Percentiles rank a stretch among this genome's conserved stretches.
Conservation (phyloP, 2,797 vertebrate genomes). For the Enteromius viviparus region DNA sequence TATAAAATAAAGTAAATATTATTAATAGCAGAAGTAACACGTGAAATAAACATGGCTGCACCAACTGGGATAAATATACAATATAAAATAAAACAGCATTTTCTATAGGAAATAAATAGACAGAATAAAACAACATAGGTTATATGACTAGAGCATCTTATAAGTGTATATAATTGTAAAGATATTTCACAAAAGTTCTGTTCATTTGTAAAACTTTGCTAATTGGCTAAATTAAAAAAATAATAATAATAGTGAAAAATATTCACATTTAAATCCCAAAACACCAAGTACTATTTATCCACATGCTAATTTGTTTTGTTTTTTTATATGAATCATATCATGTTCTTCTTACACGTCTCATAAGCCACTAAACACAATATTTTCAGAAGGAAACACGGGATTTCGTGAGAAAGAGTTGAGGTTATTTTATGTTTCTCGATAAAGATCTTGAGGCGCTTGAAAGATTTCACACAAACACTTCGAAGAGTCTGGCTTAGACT, state of each 20-base stretch:
- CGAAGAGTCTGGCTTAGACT: constrained; percentile 20
- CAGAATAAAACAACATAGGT: background rate
- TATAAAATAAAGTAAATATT: background rate
- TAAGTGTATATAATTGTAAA: background rate
- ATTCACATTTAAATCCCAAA: background rate
- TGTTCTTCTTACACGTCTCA: background rate
- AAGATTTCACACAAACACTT: constrained; percentile 8
- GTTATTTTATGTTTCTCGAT: background rate
- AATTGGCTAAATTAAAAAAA: background rate
- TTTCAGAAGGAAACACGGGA: background rate
- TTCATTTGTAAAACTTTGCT: background rate
- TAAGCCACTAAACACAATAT: background rate
- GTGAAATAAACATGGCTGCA: background rate
- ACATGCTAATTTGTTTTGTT: background rate
- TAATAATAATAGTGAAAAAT: background rate
- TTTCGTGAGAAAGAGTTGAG: constrained; percentile 3
- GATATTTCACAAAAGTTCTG: background rate
- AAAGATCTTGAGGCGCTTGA: background rate
- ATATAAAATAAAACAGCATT: background rate
- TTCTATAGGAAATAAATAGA: background rate
- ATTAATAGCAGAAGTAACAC: background rate
- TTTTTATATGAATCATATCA: background rate
- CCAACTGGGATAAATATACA: background rate
- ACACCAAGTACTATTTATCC: background rate
- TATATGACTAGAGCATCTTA: background rate